Conservation (phyloP, 2,888 invertebrate species). For the Trileptium ribeirensis region DNA sequence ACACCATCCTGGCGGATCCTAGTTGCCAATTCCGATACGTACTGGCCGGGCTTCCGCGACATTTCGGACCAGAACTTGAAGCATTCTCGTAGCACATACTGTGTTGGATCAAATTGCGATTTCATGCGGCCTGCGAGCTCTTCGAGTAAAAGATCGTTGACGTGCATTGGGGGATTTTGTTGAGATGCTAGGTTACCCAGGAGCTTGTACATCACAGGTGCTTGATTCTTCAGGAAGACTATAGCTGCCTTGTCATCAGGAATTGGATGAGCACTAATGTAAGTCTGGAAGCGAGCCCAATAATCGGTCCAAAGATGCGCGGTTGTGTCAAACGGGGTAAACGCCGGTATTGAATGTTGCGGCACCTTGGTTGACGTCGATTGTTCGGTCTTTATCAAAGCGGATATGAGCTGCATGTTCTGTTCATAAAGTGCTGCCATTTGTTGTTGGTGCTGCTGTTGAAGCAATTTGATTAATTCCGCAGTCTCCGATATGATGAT, state of each 20-base stretch:
- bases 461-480: not conserved
- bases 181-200: not conserved
- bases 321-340: not conserved
- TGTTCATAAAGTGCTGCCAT: not conserved
- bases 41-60: constrained; percentile 32
- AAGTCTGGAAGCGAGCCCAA: constrained; percentile 4
- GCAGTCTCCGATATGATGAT: constrained; percentile 8
- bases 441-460: no score
- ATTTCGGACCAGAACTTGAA: constrained; percentile 32
- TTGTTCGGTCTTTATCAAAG: not conserved
- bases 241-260: not conserved
- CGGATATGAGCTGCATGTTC: not conserved
- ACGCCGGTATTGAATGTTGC: not conserved
- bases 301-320: not conserved
- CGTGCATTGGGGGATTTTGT: not conserved
- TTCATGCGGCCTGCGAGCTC: not conserved
- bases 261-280: not conserved
- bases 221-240: constrained; percentile 5
- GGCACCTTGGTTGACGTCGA: no score
- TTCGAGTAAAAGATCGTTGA: not conserved
- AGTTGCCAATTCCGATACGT: constrained; percentile 27
- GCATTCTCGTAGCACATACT: constrained; percentile 32
- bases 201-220: not conserved
- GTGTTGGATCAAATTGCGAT: constrained; percentile 29
- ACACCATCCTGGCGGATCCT: constrained; percentile 32